Evolutionary conservation across 2,888 invertebrate species (phyloP).

Genomic region (Pristionchus fissidentatus): DNA sequence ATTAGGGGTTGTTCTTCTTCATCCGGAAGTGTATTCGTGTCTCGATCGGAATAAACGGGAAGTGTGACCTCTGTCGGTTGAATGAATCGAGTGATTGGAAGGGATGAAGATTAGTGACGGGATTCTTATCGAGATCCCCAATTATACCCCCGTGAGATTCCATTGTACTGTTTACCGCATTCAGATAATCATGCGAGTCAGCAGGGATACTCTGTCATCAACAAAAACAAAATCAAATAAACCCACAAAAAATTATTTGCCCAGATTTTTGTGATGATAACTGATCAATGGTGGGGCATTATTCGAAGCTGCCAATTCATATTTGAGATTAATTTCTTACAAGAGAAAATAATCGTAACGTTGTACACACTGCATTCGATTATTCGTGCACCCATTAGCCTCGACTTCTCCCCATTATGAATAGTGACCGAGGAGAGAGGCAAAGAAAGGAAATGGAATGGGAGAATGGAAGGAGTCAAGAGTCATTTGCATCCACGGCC

Average conservation of each 20-base stretch:
- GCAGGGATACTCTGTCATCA: too few relatives aligned
- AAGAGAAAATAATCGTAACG: neutral
- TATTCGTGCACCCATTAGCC: slow-evolving; percentile 2
- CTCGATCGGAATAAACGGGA: neutral
- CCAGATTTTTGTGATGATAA: neutral
- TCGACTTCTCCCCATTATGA: slow-evolving; percentile 11
- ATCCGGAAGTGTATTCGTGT: neutral
- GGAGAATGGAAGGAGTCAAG: slow-evolving; percentile 25
- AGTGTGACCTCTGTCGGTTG: slow-evolving; percentile 22
- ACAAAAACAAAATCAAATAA: too few relatives aligned
- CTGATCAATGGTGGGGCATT: neutral
- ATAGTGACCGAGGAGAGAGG: neutral
- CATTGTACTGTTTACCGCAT: too few relatives aligned
- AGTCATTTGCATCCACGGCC: slow-evolving; percentile 1
- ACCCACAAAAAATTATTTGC: too few relatives aligned
- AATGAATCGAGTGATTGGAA: slow-evolving; percentile 17
- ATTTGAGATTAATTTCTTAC: too few relatives aligned
- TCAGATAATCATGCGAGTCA: too few relatives aligned
- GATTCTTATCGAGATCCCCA: neutral
- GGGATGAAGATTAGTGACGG: neutral
- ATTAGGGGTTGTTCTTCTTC: neutral
- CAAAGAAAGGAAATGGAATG: slow-evolving; percentile 38
- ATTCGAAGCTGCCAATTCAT: too few relatives aligned
- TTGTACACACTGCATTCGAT: neutral
- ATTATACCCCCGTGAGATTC: neutral